Conservation (phyloP, 2,797 vertebrate genomes). For the Scyliorhinus canicula region DNA sequence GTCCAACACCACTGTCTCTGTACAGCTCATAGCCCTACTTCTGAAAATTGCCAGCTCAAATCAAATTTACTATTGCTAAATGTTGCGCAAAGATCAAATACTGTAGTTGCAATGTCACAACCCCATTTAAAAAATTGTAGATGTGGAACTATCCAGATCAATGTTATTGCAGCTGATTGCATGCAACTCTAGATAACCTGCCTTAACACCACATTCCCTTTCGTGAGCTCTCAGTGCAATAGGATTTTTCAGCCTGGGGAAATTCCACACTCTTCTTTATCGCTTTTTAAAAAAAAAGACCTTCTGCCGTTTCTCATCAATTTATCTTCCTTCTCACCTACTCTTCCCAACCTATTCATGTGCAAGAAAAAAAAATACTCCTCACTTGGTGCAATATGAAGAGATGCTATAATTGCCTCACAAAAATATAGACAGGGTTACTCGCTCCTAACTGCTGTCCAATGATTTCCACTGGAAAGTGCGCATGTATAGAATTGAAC, state of each 20-base stretch:
- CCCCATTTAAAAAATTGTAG: neutral
- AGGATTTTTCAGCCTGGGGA: neutral
- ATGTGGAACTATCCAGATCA: conserved; percentile 28
- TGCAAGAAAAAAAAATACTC: neutral
- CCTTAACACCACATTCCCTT: neutral
- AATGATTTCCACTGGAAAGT: neutral
- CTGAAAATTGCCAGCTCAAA: conserved; percentile 1
- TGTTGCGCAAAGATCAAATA: conserved; percentile 35
- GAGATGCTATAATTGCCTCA: neutral
- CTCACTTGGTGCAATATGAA: neutral
- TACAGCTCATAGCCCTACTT: neutral
- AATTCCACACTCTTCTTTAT: neutral
- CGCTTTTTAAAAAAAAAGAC: too few species aligned
- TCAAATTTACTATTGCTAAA: conserved; percentile 23
- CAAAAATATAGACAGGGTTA: neutral
- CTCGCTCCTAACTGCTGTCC: neutral
- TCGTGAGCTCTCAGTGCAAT: neutral
- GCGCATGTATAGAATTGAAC: too few species aligned
- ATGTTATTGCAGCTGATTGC: conserved; percentile 24
- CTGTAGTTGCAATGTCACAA: conserved; percentile 21
- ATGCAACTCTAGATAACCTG: neutral
- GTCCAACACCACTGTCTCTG: neutral
- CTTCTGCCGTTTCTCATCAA: too few species aligned
- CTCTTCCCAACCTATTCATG: neutral
- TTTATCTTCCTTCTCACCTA: neutral